Evolutionary conservation across 1,140 invertebrate species (phyloP).

Genomic region (Teleopsis dalmanni): DNA sequence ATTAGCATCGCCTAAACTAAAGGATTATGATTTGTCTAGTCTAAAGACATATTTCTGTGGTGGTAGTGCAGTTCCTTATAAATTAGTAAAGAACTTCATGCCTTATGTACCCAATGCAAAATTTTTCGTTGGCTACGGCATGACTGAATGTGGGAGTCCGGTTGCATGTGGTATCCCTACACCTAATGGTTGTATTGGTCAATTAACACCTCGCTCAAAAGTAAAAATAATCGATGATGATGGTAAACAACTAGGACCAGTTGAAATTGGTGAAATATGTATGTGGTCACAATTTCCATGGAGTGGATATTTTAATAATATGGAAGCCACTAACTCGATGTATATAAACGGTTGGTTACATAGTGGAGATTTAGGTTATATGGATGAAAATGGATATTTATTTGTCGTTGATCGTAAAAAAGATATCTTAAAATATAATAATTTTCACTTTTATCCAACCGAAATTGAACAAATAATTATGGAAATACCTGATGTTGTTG

Average conservation of each 20-base stretch:
- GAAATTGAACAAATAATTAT: slow-evolving; percentile 27
- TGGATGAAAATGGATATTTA: slow-evolving; percentile 48
- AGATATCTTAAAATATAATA: slow-evolving; percentile 48
- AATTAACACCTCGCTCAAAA: neutral
- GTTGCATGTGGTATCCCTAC: no score
- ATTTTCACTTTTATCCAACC: slow-evolving; percentile 30
- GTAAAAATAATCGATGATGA: slow-evolving; percentile 30
- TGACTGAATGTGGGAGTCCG: slow-evolving; percentile 1
- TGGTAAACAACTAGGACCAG: slow-evolving; percentile 7
- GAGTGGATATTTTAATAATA: slow-evolving; percentile 27
- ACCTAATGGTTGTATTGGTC: slow-evolving; percentile 1
- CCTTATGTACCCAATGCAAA: neutral
- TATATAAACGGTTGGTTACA: slow-evolving; percentile 51
- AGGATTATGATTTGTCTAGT: neutral
- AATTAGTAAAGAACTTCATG: neutral
- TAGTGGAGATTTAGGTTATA: slow-evolving; percentile 59
- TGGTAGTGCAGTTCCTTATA: slow-evolving; percentile 1
- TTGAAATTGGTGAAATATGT: slow-evolving; percentile 16
- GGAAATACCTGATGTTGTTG: slow-evolving; percentile 18
- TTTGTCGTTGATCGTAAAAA: slow-evolving; percentile 56
- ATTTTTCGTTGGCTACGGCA: slow-evolving; percentile 3
- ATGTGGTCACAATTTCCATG: slow-evolving; percentile 5
- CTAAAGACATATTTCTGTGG: neutral
- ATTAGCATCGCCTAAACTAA: neutral
- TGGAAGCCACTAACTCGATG: slow-evolving; percentile 2